A percentile compares a stretch with the other conserved stretches of the same genome.
Evolutionary conservation across 2,797 vertebrate species (phyloP).

Genomic region (Phataginus tetradactyla): DNA sequence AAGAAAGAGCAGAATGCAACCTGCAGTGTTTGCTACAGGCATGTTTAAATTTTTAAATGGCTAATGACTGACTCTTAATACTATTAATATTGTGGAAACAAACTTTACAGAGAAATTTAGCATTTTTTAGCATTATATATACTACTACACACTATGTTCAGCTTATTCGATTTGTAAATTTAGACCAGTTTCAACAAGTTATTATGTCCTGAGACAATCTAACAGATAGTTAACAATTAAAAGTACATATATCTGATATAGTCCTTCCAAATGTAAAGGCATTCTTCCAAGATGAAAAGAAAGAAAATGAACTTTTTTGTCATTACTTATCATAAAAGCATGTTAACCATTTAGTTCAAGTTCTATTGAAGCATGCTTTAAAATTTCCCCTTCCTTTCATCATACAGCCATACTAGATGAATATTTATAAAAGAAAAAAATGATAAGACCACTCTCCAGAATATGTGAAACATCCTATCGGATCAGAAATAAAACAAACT

Average conservation of each 20-base stretch:
- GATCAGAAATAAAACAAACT: conserved; percentile 14
- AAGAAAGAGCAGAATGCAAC: not conserved
- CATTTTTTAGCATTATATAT: conserved; percentile 4
- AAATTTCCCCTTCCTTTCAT: not conserved
- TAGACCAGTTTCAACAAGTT: not conserved
- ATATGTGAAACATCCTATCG: not conserved
- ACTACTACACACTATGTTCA: not conserved
- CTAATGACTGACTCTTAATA: not conserved
- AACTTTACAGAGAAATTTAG: not conserved
- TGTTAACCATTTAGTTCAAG: not conserved
- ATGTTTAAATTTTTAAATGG: conserved; percentile 38
- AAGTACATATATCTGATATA: not conserved
- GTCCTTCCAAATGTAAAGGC: not conserved
- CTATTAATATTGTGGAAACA: not conserved
- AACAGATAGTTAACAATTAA: not conserved
- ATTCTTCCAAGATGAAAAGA: conserved; percentile 15
- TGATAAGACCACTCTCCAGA: not conserved
- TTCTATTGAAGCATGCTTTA: conserved; percentile 31
- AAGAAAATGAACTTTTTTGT: not conserved
- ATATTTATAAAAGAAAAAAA: not conserved
- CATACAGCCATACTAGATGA: not conserved
- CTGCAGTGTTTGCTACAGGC: not conserved
- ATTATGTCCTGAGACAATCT: not conserved
- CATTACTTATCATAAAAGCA: not conserved
- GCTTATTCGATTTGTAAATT: not conserved